Conservation (phyloP, 2,888 invertebrate species). For the Phaonia tiefii region DNA sequence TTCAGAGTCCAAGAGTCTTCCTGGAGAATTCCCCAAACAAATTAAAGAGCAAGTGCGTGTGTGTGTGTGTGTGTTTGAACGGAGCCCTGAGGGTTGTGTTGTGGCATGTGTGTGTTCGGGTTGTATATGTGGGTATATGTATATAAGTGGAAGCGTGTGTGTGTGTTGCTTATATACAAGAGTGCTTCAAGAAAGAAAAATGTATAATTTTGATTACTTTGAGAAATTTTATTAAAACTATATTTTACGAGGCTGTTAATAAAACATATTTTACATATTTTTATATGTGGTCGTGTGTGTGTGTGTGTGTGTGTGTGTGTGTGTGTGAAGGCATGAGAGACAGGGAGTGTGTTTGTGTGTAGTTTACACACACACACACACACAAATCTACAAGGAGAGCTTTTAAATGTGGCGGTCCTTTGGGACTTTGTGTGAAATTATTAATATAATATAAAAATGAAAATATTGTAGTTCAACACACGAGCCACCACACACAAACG, state of each 20-base stretch:
- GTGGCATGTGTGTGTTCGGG: too few relatives aligned
- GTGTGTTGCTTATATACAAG: neutral
- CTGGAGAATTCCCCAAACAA: too few relatives aligned
- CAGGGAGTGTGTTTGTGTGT: neutral
- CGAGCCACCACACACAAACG: neutral
- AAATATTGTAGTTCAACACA: slow-evolving; percentile 21
- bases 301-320: neutral
- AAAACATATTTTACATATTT: slow-evolving; percentile 30
- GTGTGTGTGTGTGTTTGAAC: neutral
- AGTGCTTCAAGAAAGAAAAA: slow-evolving; percentile 19
- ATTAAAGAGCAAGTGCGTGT: too few relatives aligned
- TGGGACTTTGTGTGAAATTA: slow-evolving; percentile 50
- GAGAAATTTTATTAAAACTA: slow-evolving; percentile 56
- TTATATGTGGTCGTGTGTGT: neutral
- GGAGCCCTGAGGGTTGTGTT: too few relatives aligned
- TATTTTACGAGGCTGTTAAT: slow-evolving; percentile 53
- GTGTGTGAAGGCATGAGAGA: slow-evolving; percentile 16
- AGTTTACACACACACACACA: neutral
- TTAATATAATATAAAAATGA: slow-evolving; percentile 42
- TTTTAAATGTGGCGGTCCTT: slow-evolving; percentile 44
- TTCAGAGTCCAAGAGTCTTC: slow-evolving; percentile 18
- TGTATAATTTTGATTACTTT: slow-evolving; percentile 46
- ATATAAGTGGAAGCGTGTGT: too few relatives aligned
- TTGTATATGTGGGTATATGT: slow-evolving; percentile 26
- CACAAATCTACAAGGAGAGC: slow-evolving; percentile 2